Base-by-base conservation (phyloP, 2,888 invertebrate genomes). In the Lapara coniferarum region DNA sequence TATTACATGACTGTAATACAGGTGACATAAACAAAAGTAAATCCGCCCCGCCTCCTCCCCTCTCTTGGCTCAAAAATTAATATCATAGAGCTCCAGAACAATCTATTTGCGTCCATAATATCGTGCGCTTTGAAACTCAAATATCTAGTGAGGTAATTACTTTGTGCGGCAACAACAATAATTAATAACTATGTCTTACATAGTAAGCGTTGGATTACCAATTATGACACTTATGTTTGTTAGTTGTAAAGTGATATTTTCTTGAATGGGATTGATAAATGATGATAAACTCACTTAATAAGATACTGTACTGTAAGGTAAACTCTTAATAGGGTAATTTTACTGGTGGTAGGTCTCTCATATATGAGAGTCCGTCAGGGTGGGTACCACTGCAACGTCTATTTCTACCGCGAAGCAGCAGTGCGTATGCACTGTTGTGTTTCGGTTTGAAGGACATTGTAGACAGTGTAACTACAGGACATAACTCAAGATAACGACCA, bases 91-190 rank as follows among this genome's bases (percentile, higher is more conserved):
- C 72, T 73, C 8, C 63, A 71, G 52, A 69, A 52, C 52, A 72
- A 71, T 72, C 74, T 73, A 75, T 76, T 75, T 70, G 71, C 68
- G 67, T 73, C 71, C 63, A 70, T 74, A 77, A 79, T 80, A 81
- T 79, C 69, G 72, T 67, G 71, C 69, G 74, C 73, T 76, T 78
- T 77, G 75, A 75, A 77, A 76, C 73, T 74, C 78, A 77, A 81
- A 81, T 81, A 80, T 78, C 75, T 73, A 68, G 69, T 58, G 44
- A 68, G 63, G 69, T 78, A 75, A 80, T 83, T 78, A 78, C 73
- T 70, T 71, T 72, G 72, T 71, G 74, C 73, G 59, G 30, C 30
- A 16, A 59, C 59, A 69, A 69, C 59, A 13, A 63, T 69, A 55
- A 37, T 59, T 46, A 25, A 44, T 67, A 44, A 53, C 30, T 53